A percentile compares a stretch with the other conserved stretches of the same genome.
Evolutionary conservation across 2,113 vertebrate genomes (phyloP).

Genomic region (Junco hyemalis): DNA sequence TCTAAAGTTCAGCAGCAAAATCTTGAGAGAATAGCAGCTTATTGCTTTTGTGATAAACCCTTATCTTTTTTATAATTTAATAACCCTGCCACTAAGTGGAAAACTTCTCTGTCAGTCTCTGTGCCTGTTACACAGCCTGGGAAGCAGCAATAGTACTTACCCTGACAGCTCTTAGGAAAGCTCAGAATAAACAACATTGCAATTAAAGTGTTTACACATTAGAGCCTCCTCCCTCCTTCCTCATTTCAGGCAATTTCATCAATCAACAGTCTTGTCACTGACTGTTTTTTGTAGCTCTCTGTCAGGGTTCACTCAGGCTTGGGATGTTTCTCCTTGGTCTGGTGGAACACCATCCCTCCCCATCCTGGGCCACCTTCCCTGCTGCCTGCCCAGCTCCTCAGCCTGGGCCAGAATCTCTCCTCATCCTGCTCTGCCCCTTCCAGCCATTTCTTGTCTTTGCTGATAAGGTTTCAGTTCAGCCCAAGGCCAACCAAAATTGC

Average conservation of each 20-base stretch:
- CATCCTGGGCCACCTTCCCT: neutral
- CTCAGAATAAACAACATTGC: neutral
- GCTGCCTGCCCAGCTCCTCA: rapidly evolving
- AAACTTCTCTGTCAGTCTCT: neutral
- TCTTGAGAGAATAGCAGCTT: neutral
- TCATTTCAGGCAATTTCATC: neutral
- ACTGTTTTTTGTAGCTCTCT: neutral
- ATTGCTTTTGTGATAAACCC: neutral
- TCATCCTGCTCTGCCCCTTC: neutral
- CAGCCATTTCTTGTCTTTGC: neutral
- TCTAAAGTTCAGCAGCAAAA: neutral
- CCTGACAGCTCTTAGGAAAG: neutral
- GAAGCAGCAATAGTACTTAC: neutral
- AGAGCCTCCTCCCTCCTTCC: neutral
- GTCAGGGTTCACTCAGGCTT: neutral
- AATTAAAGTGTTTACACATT: neutral
- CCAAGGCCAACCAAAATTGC: neutral
- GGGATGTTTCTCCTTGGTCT: neutral
- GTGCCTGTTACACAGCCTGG: neutral
- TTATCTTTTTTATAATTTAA: slow-evolving; percentile 3
- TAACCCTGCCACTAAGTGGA: neutral
- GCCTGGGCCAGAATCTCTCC: rapidly evolving
- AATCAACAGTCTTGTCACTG: neutral
- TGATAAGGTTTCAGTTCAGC: neutral
- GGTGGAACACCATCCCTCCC: neutral